Evolutionary conservation across 2,113 vertebrate genomes (phyloP), one percentile per base, ranked within the genome.

Genomic region (Antigone vipio): DNA sequence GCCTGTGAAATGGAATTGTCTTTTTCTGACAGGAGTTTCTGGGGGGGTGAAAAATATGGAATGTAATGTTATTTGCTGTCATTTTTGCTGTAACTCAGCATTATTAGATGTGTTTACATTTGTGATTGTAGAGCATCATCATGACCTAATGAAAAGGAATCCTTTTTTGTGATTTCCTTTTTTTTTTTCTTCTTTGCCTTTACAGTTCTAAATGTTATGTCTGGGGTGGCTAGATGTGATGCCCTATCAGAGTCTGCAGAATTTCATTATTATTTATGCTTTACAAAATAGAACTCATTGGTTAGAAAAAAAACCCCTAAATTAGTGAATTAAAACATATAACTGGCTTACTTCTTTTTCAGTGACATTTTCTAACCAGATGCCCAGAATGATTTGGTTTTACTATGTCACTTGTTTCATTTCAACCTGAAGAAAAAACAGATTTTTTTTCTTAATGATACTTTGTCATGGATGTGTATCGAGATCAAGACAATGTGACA

Each of bases 31-130:
- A 27, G 23, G 52, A 71, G 74, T 19, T 74, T 83, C 17, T 2
- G 0, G n/a, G 15, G 50, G 52, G 26, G 52, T 15, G 50, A 15
- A 27, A 5, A 8, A 35, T 2, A 12, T 0, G 11, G 47, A 23
- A 2, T 15, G 30, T n/a, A 32, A 2, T 4, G 44, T 15, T 50
- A 6, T 34, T 49, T 45, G 50, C 38, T 50, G 63, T 66, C 22
- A 2, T 47, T 84, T 72, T 68, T 69, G 20, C 32, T 47, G 52
- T 3, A 32, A 1, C 34, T 52, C 35, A 1, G 16, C 15, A 0
- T 2, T 24, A 12, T 32, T 10, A 17, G 6, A 5, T 5, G n/a
- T 63, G 64, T 62, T 87, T 12, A 18, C 44, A 3, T 47, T 75
- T 34, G 56, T 63, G 72, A 5, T 38, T 53, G 50, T 15, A 6